These are phyloP conservation scores for Zosterops borbonicus DNA, from an alignment of 2,113 vertebrate genomes.

Conservation along the genomic window DNA sequence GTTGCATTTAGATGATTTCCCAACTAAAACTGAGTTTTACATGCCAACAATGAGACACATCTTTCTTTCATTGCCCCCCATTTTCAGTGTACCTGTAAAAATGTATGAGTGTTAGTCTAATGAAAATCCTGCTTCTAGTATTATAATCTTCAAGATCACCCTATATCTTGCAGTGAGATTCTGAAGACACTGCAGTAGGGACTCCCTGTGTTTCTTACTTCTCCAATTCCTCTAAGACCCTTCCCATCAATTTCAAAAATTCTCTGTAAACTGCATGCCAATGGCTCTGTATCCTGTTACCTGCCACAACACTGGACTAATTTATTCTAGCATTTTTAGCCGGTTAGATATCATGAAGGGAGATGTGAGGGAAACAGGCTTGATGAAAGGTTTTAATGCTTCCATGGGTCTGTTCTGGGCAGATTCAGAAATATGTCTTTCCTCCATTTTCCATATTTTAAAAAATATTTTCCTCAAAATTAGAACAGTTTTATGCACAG, in stretches of 20 bases:
- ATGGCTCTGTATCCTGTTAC: neutral
- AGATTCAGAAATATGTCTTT: neutral
- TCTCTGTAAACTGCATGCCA: neutral
- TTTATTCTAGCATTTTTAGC: neutral
- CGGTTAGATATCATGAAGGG: neutral
- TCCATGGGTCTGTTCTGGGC: neutral
- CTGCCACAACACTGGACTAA: neutral
- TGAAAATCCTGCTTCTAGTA: neutral
- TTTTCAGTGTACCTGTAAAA: neutral
- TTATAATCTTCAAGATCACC: neutral
- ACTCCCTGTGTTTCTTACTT: neutral
- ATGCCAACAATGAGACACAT: neutral
- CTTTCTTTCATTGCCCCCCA: neutral
- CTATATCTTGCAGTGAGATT: neutral
- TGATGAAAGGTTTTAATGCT: neutral
- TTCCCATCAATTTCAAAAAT: neutral
- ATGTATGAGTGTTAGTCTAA: neutral
- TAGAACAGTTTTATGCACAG: neutral
- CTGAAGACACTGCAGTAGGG: neutral
- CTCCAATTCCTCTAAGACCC: neutral
- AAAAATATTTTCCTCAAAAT: neutral
- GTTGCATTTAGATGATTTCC: neutral
- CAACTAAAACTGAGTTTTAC: neutral
- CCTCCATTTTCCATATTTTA: neutral
- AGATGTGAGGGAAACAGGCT: neutral